A percentile compares a stretch with the other conserved stretches of the same genome.
These are phyloP conservation scores for Acanthosepion pharaonis DNA, from an alignment of 2,888 invertebrate species.

Conservation along the genomic window DNA sequence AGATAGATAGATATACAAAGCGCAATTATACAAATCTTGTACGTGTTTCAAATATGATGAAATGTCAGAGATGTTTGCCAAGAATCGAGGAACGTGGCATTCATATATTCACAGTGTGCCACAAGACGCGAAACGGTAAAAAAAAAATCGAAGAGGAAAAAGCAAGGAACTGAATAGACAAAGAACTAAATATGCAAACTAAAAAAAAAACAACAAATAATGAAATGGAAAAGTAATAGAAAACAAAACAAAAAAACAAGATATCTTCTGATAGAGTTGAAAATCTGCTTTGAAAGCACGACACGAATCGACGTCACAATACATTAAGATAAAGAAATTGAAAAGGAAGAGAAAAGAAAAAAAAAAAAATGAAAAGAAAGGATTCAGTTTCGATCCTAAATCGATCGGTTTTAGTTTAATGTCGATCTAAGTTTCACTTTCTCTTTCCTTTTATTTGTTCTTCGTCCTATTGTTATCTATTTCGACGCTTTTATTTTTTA, in stretches of 20 bases:
- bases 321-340: not conserved
- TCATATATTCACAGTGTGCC: not conserved
- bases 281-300: constrained; percentile 17
- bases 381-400: not conserved
- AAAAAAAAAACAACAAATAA: not conserved
- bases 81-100: not conserved
- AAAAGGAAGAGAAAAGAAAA: not conserved
- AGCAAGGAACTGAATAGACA: not conserved
- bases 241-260: not conserved
- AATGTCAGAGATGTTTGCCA: not conserved
- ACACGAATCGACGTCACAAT: not conserved
- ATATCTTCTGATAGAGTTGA: not conserved
- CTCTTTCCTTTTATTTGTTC: not conserved
- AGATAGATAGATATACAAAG: not conserved
- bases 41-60: constrained; percentile 34
- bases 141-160: not conserved
- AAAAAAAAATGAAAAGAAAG: not conserved
- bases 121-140: not conserved
- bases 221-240: too few relatives aligned
- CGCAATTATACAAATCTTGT: not conserved
- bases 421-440: not conserved
- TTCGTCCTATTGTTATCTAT: not conserved
- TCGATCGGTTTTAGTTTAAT: not conserved
- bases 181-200: not conserved
- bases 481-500: not conserved